Percentiles rank a stretch among this genome's conserved stretches.
Conservation (phyloP, 2,888 invertebrate species). For the Eumerus sabulonum region DNA sequence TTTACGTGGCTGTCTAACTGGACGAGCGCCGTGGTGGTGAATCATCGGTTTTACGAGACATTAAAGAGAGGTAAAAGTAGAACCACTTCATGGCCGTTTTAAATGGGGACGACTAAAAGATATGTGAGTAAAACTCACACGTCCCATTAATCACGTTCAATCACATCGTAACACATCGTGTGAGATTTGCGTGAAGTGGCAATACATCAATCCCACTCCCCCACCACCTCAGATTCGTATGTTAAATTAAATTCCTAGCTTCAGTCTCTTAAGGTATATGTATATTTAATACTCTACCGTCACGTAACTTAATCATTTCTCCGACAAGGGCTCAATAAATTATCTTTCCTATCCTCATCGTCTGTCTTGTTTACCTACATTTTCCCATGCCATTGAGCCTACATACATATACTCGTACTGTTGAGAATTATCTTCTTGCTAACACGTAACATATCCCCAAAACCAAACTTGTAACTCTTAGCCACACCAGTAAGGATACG, state of each 20-base stretch:
- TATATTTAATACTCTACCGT: constrained; percentile 46
- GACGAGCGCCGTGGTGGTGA: too few species aligned
- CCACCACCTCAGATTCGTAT: not conserved
- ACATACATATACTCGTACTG: constrained; percentile 43
- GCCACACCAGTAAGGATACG: constrained; percentile 11
- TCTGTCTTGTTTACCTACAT: not conserved
- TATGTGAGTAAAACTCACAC: too few species aligned
- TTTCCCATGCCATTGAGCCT: constrained; percentile 38
- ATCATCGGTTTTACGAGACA: too few species aligned
- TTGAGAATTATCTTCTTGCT: constrained; percentile 17
- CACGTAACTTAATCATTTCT: constrained; percentile 66
- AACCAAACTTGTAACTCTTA: constrained; percentile 24
- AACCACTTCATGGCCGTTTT: too few species aligned
- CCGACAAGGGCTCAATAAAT: constrained; percentile 63
- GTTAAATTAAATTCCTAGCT: constrained; percentile 17
- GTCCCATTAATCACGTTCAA: too few species aligned
- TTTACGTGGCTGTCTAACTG: not conserved
- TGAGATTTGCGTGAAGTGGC: too few species aligned
- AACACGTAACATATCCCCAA: constrained; percentile 24
- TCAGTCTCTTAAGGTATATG: not conserved
- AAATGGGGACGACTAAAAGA: too few species aligned
- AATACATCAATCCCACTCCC: too few species aligned
- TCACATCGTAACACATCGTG: too few species aligned
- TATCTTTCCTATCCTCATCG: constrained; percentile 35
- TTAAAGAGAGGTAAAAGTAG: too few species aligned